A percentile compares a stretch with the other conserved stretches of the same genome.
These are phyloP conservation scores for Ophioninae sp. DNA, from an alignment of 2,888 invertebrate species.

Conservation along the genomic window DNA sequence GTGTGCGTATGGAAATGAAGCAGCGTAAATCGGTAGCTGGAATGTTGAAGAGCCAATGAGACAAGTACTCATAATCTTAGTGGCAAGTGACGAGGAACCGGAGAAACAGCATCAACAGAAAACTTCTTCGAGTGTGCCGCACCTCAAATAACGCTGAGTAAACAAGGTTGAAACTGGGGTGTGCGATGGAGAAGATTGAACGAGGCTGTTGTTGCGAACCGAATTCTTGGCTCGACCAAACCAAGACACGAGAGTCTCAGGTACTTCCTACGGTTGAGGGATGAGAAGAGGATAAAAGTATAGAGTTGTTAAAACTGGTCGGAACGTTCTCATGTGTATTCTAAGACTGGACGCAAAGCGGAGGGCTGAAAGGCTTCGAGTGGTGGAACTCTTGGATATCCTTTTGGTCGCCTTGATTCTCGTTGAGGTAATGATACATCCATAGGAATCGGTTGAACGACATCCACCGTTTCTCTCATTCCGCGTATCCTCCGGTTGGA, in stretches of 20 bases:
- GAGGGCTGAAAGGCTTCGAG: constrained; percentile 28
- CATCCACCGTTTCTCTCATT: background rate
- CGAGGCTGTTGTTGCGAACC: constrained; percentile 18
- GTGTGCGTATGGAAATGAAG: constrained; percentile 28
- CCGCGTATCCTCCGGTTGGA: background rate
- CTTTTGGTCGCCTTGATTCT: background rate
- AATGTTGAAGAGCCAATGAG: constrained; percentile 58
- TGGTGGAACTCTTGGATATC: constrained; percentile 16
- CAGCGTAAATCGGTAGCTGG: constrained; percentile 38
- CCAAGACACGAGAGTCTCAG: constrained; percentile 30
- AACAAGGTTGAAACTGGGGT: constrained; percentile 74
- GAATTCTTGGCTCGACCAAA: constrained; percentile 53
- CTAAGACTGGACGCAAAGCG: constrained; percentile 17
- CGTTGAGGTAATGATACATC: constrained; percentile 50
- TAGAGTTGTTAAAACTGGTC: constrained; percentile 11
- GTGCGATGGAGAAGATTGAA: constrained; percentile 39
- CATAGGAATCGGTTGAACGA: constrained; percentile 4
- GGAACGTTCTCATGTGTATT: background rate
- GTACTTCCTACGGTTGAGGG: constrained; percentile 36
- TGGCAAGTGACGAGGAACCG: constrained; percentile 35
- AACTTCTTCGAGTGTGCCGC: constrained; percentile 62
- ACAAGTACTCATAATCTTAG: constrained; percentile 50
- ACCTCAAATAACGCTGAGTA: constrained; percentile 61
- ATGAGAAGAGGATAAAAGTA: constrained; percentile 38
- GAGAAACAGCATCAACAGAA: constrained; percentile 37